Base-by-base conservation (phyloP, 1,140 invertebrate genomes). In the Cydia splendana region DNA sequence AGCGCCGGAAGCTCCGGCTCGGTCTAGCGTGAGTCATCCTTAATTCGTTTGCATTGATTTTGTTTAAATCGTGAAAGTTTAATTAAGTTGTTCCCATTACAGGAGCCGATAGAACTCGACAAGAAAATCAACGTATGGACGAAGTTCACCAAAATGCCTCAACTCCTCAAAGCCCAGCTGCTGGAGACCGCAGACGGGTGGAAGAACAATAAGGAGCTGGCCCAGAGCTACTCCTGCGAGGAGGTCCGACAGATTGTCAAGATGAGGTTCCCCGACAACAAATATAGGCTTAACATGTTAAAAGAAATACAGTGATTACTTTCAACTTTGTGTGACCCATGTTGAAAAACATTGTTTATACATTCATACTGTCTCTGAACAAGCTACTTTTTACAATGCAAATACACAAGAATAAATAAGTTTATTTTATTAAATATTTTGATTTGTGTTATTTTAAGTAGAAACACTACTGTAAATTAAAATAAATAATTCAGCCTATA, bases 181-280 rank as follows among this genome's bases (percentile, higher is more conserved):
- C 76, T 91, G 7, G 88, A 93, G 75, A 84, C 90, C 45, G 79
- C 85, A 0, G 81, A 85, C 0, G 71, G 90, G 6, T 93, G 91
- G 91, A 83, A 79, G 6, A 78, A 75, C 0, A 79, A 86, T 45
- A 81, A 77, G 48, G 79, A 86, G 0, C 38, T 88, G n/a, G 76
- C 82, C 2, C 78, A 83, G 28, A 77, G 77, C n/a, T 92, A 85
- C 80, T 78, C 82, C 3, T 92, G 90, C 77, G 91, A 93, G 73
- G 90, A 93, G 75, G 84, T 93, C 1, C 65, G 91, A 12, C 87
- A 88, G 15, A 84, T 93, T 30, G 78, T 93, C 34, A 92, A 90
- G 69, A 90, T 93, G 82, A 83, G 90, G 15, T 93, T 91, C 80
- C 90, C 89, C 0, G 88, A 93, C 79, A 84, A 90, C 77, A 85